phyloP scores from a whole-genome alignment of 2,113 vertebrate genomes.

The Edolisoma coerulescens region DNA sequence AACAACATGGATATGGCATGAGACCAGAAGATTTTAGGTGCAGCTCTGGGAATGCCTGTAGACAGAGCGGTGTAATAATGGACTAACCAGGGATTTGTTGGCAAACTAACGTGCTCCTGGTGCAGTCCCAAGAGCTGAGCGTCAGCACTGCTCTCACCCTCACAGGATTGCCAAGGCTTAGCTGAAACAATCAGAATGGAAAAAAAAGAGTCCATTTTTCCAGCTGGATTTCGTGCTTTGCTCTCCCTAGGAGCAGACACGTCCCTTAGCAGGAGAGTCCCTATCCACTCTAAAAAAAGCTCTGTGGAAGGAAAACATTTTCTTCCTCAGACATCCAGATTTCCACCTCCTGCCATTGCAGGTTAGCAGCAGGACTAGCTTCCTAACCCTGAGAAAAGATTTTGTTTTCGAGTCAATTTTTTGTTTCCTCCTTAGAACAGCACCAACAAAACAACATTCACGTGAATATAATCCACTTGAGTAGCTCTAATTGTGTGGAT shows the following conservation, averaged over 20 bases:
- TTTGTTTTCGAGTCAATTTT: background rate
- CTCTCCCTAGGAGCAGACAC: background rate
- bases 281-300: background rate
- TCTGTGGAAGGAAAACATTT: background rate
- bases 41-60: background rate
- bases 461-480: background rate
- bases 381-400: background rate
- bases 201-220: background rate
- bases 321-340: background rate
- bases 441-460: background rate
- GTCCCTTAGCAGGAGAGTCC: background rate
- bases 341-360: background rate
- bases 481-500: conserved; percentile 4
- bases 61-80: background rate
- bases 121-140: background rate
- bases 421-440: background rate
- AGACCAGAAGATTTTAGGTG: background rate
- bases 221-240: background rate
- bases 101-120: background rate
- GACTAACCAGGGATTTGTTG: background rate
- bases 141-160: background rate
- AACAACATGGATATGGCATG: background rate
- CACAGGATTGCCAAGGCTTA: background rate
- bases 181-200: background rate
- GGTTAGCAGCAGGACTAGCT: background rate